Evolutionary conservation across 2,888 invertebrate genomes (phyloP), one percentile per base, ranked within the genome.

Genomic region (Lysandra coridon): DNA sequence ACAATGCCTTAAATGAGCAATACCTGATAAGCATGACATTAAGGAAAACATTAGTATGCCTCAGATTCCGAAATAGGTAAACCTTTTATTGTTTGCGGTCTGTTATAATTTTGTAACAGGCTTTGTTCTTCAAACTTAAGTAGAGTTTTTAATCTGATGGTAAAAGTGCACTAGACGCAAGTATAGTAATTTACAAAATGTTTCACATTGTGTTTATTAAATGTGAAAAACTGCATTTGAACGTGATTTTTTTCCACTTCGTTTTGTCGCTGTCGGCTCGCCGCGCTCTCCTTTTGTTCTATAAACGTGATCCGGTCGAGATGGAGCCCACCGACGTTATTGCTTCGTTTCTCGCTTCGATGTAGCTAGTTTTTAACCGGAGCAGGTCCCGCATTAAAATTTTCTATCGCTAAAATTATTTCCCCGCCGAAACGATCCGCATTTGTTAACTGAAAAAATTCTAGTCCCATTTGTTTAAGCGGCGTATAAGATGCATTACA

Each of bases 241-340:
- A 90, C 86, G 89, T 85, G 84, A 85, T 88, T 90, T 92, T 83
- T 81, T 81, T 92, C 92, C 91, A 87, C 85, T 84, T 89, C 88
- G 84, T 89, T 91, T 89, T 88, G 85, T 86, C 82, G 79, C 85
- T 86, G 88, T 86, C 89, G 88, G 88, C 87, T 88, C 90, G 88
- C 87, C 84, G 88, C 87, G 87, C 89, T 84, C 86, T 90, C 86
- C 91, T 92, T 92, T 94, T 94, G 92, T 93, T 92, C 89, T 86
- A 86, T 87, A 91, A 90, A 92, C 93, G 92, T 93, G 93, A 93
- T 93, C 93, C 92, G 89, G 86, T 88, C 90, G 90, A 90, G 91
- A 91, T 91, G 91, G 91, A 91, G 88, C 90, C 88, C 88, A 88
- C 87, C 86, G 88, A 90, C 89, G 87, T 89, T 91, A 92, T 90